Base-by-base conservation (phyloP, 2,113 vertebrate species). In the Corythornis vintsioides region DNA sequence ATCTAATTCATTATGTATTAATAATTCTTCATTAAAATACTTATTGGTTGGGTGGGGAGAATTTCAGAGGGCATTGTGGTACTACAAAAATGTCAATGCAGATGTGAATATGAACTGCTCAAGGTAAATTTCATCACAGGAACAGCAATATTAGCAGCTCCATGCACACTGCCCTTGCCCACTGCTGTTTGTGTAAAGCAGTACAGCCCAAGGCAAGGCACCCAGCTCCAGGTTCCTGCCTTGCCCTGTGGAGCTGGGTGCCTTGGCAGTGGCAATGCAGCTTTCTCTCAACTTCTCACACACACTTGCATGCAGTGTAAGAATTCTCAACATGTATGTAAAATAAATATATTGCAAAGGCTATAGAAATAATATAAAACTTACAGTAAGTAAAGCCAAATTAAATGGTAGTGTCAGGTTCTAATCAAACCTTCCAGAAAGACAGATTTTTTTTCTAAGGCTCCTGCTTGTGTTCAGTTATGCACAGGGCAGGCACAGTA, bases 241-340 rank as follows among this genome's bases (percentile, higher is more conserved):
- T 19, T 17, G 65, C 13, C 45, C 9, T 0, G 12, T 15, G 21
- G 25, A 31, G 57, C 43, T 33, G 53, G 28, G 7, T 73, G n/a
- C 74, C 4, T 5, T 3, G 15, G 25, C 14, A 7, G 16, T 26
- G 22, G 5, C 43, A 59, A 12, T 33, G 7, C 15, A 6, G 13
- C 40, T 52, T n/a, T 6, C 22, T 3, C 47, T 10, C 6, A 21
- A 3, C 28, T 22, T 17, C 56, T n/a, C 74, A 0, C 52, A 16
- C 3, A 0, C 47, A 16, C 4, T 0, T 1, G 6, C 11, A n/a
- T 17, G 3, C 7, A 24, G 6, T 0, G 6, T 6, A 10, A 24
- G 59, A 59, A 35, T 6, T 35, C 45, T 40, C n/a, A 35, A 24
- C 3, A 64, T 2, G 2, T 3, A 25, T 0, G 3, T 4, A 8